phyloP scores from a whole-genome alignment of 2,888 invertebrate species.

The Herminia tarsipennalis region DNA sequence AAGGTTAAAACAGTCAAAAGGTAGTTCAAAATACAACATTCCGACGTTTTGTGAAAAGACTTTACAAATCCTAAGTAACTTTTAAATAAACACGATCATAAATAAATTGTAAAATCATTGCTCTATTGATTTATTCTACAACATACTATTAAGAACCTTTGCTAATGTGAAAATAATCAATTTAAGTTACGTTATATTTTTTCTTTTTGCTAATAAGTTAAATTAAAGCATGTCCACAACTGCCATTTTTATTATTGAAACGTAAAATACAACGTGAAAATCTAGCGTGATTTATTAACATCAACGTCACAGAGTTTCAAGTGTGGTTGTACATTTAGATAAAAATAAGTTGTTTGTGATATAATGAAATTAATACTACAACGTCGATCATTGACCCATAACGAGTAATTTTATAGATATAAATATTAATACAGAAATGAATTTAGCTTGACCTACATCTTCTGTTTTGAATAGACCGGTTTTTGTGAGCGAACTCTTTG shows the following conservation, averaged over 20 bases:
- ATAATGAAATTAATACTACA: constrained; percentile 19
- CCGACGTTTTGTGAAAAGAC: not conserved
- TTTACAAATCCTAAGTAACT: constrained; percentile 8
- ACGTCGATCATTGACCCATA: constrained; percentile 36
- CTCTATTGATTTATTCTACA: not conserved
- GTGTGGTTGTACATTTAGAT: not conserved
- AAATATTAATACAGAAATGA: constrained; percentile 18
- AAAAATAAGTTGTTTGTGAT: constrained; percentile 22
- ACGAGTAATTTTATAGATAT: constrained; percentile 15
- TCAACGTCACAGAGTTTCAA: no score
- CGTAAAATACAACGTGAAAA: no score
- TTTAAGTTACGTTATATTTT: not conserved
- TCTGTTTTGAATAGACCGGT: constrained; percentile 18
- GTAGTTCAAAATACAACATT: constrained; percentile 7
- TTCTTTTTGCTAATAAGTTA: not conserved
- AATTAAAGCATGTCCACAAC: not conserved
- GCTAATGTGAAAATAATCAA: constrained; percentile 5
- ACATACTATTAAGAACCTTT: not conserved
- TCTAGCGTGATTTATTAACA: no score
- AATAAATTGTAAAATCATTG: constrained; percentile 3
- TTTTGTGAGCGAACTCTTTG: not conserved
- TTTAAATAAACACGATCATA: constrained; percentile 10
- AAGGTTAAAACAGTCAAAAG: constrained; percentile 21
- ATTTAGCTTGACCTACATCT: constrained; percentile 29
- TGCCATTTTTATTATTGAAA: no score